Base-by-base conservation (phyloP, 2,888 invertebrate species). In the Cerastis rubricosa region DNA sequence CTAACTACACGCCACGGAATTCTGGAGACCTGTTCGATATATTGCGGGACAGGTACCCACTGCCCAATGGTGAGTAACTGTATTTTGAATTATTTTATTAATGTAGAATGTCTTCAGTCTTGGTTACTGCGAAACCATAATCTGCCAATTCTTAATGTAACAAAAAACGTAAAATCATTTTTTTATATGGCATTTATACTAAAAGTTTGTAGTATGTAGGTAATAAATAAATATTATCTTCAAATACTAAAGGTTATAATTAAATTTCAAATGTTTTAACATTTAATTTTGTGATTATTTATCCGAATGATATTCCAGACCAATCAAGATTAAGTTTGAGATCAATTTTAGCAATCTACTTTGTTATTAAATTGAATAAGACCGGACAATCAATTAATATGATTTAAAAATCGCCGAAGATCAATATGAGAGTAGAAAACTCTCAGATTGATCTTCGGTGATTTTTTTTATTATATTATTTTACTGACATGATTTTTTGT, bases 31-130 rank as follows among this genome's bases (percentile, higher is more conserved):
- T 88, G 12, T 91, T 93, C 59, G 92, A 92, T 72, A 87, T 88
- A 65, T 75, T 93, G 45, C 85, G 92, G 64, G 93, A 93, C 63
- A 80, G 77, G 2, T 92, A 91, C 73, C 88, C 90, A 35, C 81
- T 92, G 63, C 93, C 93, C 0, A 82, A 87, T 61, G 92, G 93
- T 93, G 76, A 89, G 92, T 85, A 40, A 66, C 12, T 5, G 47
- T 47, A 45, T 51, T 73, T 71, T 49, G 1, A 73, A 71, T 54
- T 63, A 0, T 45, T 64, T 54, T 0, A 4, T 29, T 47, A 63
- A 25, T 69, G 2, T 51, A 22, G 8, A 49, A 49, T 49, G 0
- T 71, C 35, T 35, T 1, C 35, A 3, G 35, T 35, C 35, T 63
- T 47, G 71, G 5, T 63, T 47, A 7, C 3, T 29, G n/a, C 43